Evolutionary conservation across 2,797 vertebrate genomes (phyloP).

Genomic region (Urophycis tenuis): DNA sequence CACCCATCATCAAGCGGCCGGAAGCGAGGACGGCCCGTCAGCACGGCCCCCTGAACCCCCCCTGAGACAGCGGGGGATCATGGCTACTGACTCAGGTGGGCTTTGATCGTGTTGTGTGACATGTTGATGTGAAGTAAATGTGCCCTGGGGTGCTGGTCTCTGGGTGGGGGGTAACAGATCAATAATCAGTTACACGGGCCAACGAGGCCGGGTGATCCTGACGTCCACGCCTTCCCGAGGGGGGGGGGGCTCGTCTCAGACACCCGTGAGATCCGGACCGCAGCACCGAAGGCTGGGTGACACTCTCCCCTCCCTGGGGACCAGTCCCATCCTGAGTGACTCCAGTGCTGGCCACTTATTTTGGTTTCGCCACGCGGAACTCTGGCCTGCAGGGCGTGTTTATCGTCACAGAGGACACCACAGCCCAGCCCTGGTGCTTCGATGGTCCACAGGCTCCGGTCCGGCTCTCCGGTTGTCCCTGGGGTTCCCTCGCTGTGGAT

Average conservation of each 20-base stretch:
- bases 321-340: conserved; percentile 14
- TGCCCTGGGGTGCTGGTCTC: conserved; percentile 27
- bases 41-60: too few species aligned
- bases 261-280: neutral
- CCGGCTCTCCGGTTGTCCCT: neutral
- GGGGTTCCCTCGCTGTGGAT: neutral
- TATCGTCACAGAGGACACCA: neutral
- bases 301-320: conserved; percentile 18
- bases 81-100: neutral
- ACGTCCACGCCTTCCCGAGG: conserved; percentile 64
- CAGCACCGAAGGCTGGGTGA: conserved; percentile 32
- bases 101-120: neutral
- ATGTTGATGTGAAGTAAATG: neutral
- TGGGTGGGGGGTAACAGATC: conserved; percentile 49
- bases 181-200: conserved; percentile 65
- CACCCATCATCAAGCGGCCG: conserved; percentile 23
- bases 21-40: conserved; percentile 26
- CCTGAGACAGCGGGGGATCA: neutral
- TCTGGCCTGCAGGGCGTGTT: conserved; percentile 9
- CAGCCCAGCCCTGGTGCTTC: neutral
- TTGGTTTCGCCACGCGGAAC: conserved; percentile 8
- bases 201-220: conserved; percentile 48
- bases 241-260: conserved; percentile 38
- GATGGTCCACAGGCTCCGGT: neutral
- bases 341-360: too few species aligned